Base-by-base conservation (phyloP, 2,888 invertebrate genomes). In the Eueremaeus valkanovi region DNA sequence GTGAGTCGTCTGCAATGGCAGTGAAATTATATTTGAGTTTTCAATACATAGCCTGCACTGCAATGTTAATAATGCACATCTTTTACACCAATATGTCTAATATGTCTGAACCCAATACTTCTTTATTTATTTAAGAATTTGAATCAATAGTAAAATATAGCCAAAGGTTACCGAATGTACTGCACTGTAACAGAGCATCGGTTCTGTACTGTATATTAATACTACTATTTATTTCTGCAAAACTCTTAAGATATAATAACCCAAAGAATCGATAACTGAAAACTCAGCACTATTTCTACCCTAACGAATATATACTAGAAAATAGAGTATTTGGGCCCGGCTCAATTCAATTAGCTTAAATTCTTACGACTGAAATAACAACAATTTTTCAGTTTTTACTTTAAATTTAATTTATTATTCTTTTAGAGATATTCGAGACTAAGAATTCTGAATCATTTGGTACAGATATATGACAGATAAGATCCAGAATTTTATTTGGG, bases 41-140 rank as follows among this genome's bases (percentile, higher is more conserved):
- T 36, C 6, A 36, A 24, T 55, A 27, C 11, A 21, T 18, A 6
- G 9, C 24, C 61, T 33, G 61, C 18, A 61, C 31, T 61, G 31
- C 29, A 68, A 13, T 24, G 24, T 68, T 31, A 68, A 68, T 68
- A 68, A 68, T 42, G 42, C 36, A 24, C 40, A 68, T 21, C 68
- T 40, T 40, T 68, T 40, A n/a, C 68, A 68, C 40, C 24, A 68
- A 68, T 68, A 68, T 13, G 36, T 68, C 21, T 68, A 68, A 68
- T 68, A 68, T 13, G 36, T 68, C 21, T 68, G 24, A 68, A 68
- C 24, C 40, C 24, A 68, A 68, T 40, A 68, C 42, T 68, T 68
- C 68, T 68, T 68, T 68, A 68, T 68, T 68, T 68, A 68, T 68
- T 40, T 42, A 68, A 68, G 68, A 40, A 24, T 58, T 24, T 58